Percentiles rank a stretch among this genome's conserved stretches.
phyloP scores from a whole-genome alignment of 1,140 invertebrate genomes.

The Prorops nasuta region DNA sequence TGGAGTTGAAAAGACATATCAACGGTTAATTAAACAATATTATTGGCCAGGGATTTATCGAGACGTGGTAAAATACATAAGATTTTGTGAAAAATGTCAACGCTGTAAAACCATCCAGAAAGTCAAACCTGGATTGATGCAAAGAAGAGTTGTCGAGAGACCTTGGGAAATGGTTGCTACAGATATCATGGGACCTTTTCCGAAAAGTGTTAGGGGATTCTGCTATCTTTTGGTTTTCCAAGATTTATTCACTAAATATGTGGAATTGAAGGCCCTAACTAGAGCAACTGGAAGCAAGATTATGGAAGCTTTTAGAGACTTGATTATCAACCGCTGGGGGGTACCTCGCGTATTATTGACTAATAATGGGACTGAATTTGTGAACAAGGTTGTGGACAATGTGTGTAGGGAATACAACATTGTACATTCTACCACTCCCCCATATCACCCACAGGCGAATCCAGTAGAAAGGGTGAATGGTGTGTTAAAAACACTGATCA shows the following conservation, averaged over 20 bases:
- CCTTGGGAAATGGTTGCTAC: conserved; percentile 30
- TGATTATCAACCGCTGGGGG: background rate
- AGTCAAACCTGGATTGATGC: conserved; percentile 27
- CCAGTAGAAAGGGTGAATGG: conserved; percentile 1
- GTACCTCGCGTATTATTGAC: background rate
- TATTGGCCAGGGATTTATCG: conserved; percentile 14
- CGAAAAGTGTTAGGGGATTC: conserved; percentile 26
- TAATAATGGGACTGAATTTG: conserved; percentile 11
- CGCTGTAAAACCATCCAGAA: conserved; percentile 23
- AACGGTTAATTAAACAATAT: conserved; percentile 1
- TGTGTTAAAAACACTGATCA: background rate
- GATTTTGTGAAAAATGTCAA: conserved; percentile 19
- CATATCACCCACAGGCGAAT: background rate
- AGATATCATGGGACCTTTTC: conserved; percentile 39
- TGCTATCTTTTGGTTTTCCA: conserved; percentile 35
- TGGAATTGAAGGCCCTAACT: conserved; percentile 9
- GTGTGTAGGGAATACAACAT: background rate
- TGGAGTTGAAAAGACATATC: conserved; percentile 39
- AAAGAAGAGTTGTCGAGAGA: conserved; percentile 7
- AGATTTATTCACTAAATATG: conserved; percentile 39
- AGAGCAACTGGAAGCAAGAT: conserved; percentile 1
- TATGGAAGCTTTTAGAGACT: background rate
- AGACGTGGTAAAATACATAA: conserved; percentile 26
- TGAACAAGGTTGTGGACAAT: background rate
- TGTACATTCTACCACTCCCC: background rate